Evolutionary conservation across 2,113 vertebrate genomes (phyloP).

Genomic region (Physeter macrocephalus): DNA sequence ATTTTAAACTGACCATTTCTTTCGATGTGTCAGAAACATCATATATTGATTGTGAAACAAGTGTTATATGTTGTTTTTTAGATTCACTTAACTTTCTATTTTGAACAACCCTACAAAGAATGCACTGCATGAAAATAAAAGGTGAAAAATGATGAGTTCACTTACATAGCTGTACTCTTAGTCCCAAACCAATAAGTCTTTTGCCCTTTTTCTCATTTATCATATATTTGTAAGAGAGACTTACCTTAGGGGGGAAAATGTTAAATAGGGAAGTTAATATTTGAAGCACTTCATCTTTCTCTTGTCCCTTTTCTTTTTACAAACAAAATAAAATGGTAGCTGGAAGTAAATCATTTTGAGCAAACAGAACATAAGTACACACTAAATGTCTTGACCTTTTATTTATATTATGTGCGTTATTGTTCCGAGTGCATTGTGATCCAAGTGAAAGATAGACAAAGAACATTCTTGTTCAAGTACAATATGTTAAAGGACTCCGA

Average conservation of each 20-base stretch:
- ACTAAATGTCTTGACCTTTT: not conserved
- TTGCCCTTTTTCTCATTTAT: conserved; percentile 13
- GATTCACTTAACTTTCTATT: not conserved
- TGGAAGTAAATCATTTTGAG: not conserved
- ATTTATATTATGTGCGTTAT: not conserved
- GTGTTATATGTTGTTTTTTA: not conserved
- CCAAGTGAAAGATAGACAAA: not conserved
- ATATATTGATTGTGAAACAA: conserved; percentile 6
- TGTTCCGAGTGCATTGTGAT: not conserved
- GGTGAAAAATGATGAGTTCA: not conserved
- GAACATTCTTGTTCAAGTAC: not conserved
- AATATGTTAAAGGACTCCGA: not conserved
- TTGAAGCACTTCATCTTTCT: not conserved
- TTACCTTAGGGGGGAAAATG: not conserved
- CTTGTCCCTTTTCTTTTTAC: not conserved
- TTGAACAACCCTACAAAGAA: not conserved
- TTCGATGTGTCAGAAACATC: not conserved
- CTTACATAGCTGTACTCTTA: not conserved
- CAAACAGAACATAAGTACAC: not conserved
- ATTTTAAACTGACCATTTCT: conserved; percentile 11
- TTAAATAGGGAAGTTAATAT: not conserved
- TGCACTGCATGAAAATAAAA: not conserved
- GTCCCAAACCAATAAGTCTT: not conserved
- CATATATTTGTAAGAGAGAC: not conserved
- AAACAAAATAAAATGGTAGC: not conserved